Conservation (phyloP, 2,888 invertebrate species). For the Hydroisotoma schaefferi region DNA sequence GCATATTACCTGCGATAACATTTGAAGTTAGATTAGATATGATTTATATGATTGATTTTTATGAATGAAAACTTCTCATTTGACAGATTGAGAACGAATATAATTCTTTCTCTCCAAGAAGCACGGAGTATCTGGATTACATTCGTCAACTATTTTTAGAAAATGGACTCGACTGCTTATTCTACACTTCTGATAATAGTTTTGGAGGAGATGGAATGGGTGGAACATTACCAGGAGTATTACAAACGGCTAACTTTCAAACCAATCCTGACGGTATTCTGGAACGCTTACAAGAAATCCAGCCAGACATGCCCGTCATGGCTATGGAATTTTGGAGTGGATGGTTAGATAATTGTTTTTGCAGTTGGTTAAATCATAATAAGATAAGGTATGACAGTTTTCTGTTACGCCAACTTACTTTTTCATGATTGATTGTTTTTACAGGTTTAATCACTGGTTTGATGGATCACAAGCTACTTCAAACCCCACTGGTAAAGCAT, state of each 20-base stretch:
- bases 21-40: too few species aligned
- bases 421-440: too few species aligned
- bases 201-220: constrained; percentile 34
- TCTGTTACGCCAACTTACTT: too few species aligned
- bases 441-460: constrained; percentile 58
- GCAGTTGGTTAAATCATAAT: constrained; percentile 9
- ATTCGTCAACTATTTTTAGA: constrained; percentile 51
- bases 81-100: constrained; percentile 57
- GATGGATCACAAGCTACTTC: constrained; percentile 43
- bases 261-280: constrained; percentile 54
- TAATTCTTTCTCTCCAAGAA: constrained; percentile 51
- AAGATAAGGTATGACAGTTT: background rate
- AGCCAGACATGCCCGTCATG: constrained; percentile 58
- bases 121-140: constrained; percentile 26
- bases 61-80: too few species aligned
- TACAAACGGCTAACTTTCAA: constrained; percentile 60
- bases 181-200: constrained; percentile 57
- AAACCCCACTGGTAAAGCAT: constrained; percentile 5
- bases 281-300: constrained; percentile 52
- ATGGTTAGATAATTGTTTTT: constrained; percentile 51
- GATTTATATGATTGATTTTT: too few species aligned
- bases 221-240: constrained; percentile 54
- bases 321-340: constrained; percentile 62
- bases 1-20: background rate
- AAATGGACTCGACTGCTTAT: constrained; percentile 54